Evolutionary conservation across 2,888 invertebrate species (phyloP), one percentile per base, ranked within the genome.

Genomic region (Acleris literana): DNA sequence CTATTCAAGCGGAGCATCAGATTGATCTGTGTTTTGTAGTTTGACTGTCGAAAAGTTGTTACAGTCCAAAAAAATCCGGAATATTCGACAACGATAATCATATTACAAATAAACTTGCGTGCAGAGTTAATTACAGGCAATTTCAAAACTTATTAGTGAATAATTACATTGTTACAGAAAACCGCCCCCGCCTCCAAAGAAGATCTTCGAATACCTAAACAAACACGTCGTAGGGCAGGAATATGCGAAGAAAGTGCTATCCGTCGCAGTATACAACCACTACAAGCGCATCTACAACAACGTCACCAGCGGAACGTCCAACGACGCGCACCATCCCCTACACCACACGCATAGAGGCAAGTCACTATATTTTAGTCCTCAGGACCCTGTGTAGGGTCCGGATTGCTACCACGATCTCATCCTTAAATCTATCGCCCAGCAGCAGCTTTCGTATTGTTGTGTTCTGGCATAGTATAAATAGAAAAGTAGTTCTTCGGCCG

Each of bases 241-340:
- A 73, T 95, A 96, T 86, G 99, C 99, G 1, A 99, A 99, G 92
- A 99, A 99, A 91, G 99, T 99, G 48, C 93, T 99, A 46, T 96
- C 99, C 0, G 99, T 99, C 44, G 99, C 99, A 13, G 99, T 99
- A 0, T 99, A 99, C 93, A 99, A 99, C 92, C 99, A 99, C 86
- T 99, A 99, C 90, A 99, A 99, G 92, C 94, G 99, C 78, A 98
- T 99, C 81, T 97, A 97, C 87, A 98, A 99, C 88, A 99, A 99
- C 90, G 94, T 97, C 68, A 74, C 94, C 86, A 82, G 85, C 78
- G 82, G 86, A 17, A 72, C 84, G 53, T 92, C 86, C 3, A 69
- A 79, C 2, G 91, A 94, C 69, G 92, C 94, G 71, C 95, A 95
- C 74, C 96, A 95, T 74, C 95, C 95, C 33, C 89, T 95, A 67